Evolutionary conservation across 2,113 vertebrate genomes (phyloP), one percentile per base, ranked within the genome.

Genomic region (Fukomys damarensis): DNA sequence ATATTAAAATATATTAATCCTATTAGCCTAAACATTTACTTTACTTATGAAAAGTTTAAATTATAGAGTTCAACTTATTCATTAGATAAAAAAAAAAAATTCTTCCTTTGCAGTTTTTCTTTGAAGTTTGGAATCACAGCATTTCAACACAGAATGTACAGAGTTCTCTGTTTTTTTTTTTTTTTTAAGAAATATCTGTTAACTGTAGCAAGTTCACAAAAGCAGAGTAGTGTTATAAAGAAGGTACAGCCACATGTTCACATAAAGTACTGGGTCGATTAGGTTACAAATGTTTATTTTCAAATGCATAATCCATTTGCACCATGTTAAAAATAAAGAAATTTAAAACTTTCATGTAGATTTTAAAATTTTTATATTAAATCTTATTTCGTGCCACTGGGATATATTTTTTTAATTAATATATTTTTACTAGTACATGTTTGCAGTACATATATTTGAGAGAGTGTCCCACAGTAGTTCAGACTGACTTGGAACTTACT

Each of bases 301-400:
- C 12, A 19, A 43, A 41, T 41, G 5, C 3, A 6, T 79, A 66
- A 85, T 70, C 89, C 43, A 85, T 3, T 49, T 13, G 80, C 14
- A 35, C n/a, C 32, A 72, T 82, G 13, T 52, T 56, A 81, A 95
- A 91, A 95, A 76, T 43, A 77, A 84, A 93, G 14, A 80, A 65
- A 79, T 49, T 38, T 5, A 94, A 83, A 89, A 54, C 0, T 11
- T 77, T 94, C 56, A 65, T 22, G 35, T 49, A 12, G 2, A 54
- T 54, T 3, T 17, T 79, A 41, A 85, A 52, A 58, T 19, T 85
- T 88, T 87, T 91, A 91, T 1, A 81, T 66, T n/a, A 94, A 65
- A 12, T 77, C 17, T 68, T 22, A n/a, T 87, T 65, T 5, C n/a
- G 59, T 43, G 56, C 4, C 16, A 58, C 20, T 56, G 3, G 13